Conservation (phyloP, 2,113 vertebrate genomes). For the Dolichallabes microphthalmus region DNA sequence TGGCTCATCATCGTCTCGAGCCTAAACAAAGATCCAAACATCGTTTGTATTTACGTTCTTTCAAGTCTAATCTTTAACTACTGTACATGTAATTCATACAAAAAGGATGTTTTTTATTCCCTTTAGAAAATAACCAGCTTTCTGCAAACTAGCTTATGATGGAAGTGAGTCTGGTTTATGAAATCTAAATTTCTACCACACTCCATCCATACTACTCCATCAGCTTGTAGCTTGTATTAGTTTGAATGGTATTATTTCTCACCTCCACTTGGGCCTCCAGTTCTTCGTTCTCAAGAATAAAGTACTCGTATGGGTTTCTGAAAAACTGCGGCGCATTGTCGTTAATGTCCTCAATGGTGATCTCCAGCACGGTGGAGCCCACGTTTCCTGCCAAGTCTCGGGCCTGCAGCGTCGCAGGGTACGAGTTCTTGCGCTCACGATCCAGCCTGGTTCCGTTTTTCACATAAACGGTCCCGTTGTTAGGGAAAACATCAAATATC, state of each 20-base stretch:
- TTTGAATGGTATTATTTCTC: not conserved
- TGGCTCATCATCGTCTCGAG: slow-evolving; percentile 79
- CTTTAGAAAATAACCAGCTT: no score
- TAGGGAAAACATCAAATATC: slow-evolving; percentile 71
- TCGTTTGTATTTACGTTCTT: not conserved
- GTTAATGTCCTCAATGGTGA: slow-evolving; percentile 81
- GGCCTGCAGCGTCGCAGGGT: slow-evolving; percentile 82
- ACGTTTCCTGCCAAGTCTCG: slow-evolving; percentile 67
- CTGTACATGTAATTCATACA: no score
- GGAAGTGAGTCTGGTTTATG: no score
- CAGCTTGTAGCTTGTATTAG: no score
- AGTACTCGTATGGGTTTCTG: slow-evolving; percentile 71
- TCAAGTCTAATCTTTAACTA: no score
- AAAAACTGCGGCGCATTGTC: slow-evolving; percentile 71
- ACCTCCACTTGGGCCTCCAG: slow-evolving; percentile 72
- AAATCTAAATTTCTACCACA: no score
- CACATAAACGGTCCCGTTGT: slow-evolving; percentile 72
- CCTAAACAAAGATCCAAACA: slow-evolving; percentile 67
- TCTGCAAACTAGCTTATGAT: no score
- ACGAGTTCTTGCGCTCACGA: slow-evolving; percentile 75
- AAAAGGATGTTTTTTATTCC: no score
- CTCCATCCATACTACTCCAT: no score
- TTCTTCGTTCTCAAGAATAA: slow-evolving; percentile 70
- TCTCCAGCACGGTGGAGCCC: slow-evolving; percentile 74
- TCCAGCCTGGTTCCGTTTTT: slow-evolving; percentile 69